Conservation (phyloP, 1,140 invertebrate species). For the Phenacoccus solenopsis region DNA sequence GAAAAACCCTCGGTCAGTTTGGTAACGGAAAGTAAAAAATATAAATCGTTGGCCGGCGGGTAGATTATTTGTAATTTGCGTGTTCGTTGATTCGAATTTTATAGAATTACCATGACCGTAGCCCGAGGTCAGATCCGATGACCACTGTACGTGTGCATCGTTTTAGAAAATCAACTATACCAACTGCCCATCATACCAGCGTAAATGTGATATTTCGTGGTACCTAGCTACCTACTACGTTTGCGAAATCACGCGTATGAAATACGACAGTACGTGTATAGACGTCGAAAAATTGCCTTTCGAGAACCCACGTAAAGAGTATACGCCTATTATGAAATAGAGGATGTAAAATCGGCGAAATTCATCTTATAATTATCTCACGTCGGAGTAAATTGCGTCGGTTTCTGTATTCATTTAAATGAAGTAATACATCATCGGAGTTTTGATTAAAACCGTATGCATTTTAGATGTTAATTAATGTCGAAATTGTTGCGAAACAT, state of each 20-base stretch:
- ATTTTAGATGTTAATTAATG: neutral
- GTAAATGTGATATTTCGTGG: too few relatives aligned
- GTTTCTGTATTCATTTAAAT: neutral
- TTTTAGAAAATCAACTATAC: neutral
- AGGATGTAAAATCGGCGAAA: neutral
- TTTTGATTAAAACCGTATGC: conserved; percentile 2
- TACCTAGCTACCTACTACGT: too few relatives aligned
- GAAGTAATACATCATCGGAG: neutral
- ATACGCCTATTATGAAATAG: too few relatives aligned
- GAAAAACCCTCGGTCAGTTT: neutral
- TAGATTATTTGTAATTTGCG: conserved; percentile 12
- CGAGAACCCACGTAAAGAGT: too few relatives aligned
- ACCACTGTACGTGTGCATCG: neutral
- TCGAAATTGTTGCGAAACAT: neutral
- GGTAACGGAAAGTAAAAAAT: neutral
- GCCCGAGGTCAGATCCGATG: neutral
- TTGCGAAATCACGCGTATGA: too few relatives aligned
- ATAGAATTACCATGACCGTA: neutral
- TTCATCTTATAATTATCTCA: neutral
- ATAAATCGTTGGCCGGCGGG: neutral
- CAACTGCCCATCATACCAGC: neutral
- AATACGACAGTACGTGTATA: too few relatives aligned
- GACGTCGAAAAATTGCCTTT: too few relatives aligned
- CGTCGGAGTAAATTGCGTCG: neutral
- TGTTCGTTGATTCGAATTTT: conserved; percentile 13